These are phyloP conservation scores for Xestia xanthographa DNA, from an alignment of 2,888 invertebrate genomes.

Conservation along the genomic window DNA sequence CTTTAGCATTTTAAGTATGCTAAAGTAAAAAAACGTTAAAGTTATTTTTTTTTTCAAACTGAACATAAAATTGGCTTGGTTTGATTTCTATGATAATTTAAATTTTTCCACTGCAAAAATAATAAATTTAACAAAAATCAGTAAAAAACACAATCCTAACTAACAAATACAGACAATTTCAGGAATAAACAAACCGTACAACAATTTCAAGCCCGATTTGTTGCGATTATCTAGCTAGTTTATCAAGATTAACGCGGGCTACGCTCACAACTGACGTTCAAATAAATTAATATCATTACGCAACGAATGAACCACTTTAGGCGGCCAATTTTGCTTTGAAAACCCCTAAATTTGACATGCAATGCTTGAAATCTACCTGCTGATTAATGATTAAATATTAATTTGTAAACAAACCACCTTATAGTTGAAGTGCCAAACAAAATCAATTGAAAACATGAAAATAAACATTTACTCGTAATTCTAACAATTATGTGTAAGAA, in stretches of 20 bases:
- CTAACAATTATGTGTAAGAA: neutral
- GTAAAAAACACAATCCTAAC: slow-evolving; percentile 16
- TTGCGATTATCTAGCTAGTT: slow-evolving; percentile 81
- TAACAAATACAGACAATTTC: slow-evolving; percentile 33
- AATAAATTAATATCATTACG: slow-evolving; percentile 73
- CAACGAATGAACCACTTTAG: slow-evolving; percentile 62
- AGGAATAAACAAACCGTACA: slow-evolving; percentile 68
- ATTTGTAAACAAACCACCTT: neutral
- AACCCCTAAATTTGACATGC: slow-evolving; percentile 56
- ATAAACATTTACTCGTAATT: neutral
- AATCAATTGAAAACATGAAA: neutral
- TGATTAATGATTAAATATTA: slow-evolving; percentile 6
- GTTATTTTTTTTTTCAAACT: neutral
- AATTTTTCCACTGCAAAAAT: neutral
- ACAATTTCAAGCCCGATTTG: slow-evolving; percentile 78
- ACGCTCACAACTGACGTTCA: slow-evolving; percentile 69
- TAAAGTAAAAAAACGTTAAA: neutral
- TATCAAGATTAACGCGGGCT: slow-evolving; percentile 81
- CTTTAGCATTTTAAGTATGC: too few species aligned
- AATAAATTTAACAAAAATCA: neutral
- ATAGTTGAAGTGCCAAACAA: neutral
- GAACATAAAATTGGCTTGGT: neutral
- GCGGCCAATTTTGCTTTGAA: slow-evolving; percentile 53
- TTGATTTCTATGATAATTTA: neutral
- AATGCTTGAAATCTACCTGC: slow-evolving; percentile 23